Conservation (phyloP, 37 sponge, comb jelly and placozoan species). For the Spongilla lacustris region DNA sequence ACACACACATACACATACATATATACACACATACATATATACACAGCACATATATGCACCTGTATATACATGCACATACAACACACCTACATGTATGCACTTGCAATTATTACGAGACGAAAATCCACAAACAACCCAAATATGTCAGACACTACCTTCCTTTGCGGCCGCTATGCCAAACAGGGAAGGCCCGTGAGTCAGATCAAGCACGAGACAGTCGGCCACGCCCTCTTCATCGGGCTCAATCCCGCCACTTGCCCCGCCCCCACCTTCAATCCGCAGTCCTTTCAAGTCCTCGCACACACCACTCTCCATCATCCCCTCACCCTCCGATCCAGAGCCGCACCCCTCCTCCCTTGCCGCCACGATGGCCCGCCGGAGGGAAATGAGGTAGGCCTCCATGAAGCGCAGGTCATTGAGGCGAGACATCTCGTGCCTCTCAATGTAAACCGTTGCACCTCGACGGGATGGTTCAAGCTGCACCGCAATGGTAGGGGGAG, state of each 20-base stretch:
- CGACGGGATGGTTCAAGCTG: not conserved
- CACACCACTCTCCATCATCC: not conserved
- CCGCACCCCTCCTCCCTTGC: not conserved
- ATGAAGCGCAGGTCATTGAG: slow-evolving; percentile 51
- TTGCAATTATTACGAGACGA: not conserved
- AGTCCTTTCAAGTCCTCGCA: not conserved
- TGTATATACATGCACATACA: too few relatives aligned
- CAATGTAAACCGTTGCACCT: slow-evolving; percentile 17
- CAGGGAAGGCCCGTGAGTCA: slow-evolving; percentile 39
- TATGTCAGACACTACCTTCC: slow-evolving; percentile 17
- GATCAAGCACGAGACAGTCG: slow-evolving; percentile 36
- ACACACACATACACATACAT: too few relatives aligned
- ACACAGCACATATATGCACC: too few relatives aligned
- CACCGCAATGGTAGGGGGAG: not conserved
- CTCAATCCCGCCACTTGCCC: not conserved
- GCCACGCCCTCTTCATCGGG: slow-evolving; percentile 19
- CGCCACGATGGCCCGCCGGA: slow-evolving; percentile 5
- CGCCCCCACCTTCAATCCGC: not conserved
- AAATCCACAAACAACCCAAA: not conserved
- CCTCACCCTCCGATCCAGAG: not conserved
- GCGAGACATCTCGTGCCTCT: slow-evolving; percentile 41
- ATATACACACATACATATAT: too few relatives aligned
- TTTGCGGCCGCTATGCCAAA: slow-evolving; percentile 56
- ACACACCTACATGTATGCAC: too few relatives aligned
- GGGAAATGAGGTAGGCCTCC: not conserved